phyloP scores from a whole-genome alignment of 2,888 invertebrate genomes.

The Meganola albula region DNA sequence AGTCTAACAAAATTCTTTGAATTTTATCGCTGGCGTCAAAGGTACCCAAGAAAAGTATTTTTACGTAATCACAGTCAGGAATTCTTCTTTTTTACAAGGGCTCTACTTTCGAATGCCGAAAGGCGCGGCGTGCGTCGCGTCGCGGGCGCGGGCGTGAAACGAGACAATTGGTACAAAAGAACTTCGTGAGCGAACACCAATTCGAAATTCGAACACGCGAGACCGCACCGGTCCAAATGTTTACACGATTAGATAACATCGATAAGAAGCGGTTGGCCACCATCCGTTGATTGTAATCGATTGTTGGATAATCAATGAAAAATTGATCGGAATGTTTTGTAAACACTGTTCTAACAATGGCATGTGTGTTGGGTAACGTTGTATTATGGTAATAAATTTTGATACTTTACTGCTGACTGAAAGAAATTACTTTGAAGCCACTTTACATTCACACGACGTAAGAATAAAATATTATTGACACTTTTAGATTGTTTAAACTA shows the following conservation, averaged over 20 bases:
- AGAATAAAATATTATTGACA: too few species aligned
- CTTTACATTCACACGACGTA: too few species aligned
- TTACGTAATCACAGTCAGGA: slow-evolving; percentile 34
- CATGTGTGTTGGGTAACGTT: background rate
- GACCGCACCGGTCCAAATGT: slow-evolving; percentile 58
- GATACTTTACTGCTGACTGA: too few species aligned
- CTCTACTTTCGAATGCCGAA: slow-evolving; percentile 40
- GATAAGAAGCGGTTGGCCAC: slow-evolving; percentile 43
- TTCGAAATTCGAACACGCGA: slow-evolving; percentile 21
- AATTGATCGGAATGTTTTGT: slow-evolving; percentile 25
- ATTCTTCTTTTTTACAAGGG: slow-evolving; percentile 41
- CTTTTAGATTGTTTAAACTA: too few species aligned
- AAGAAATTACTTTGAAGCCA: too few species aligned
- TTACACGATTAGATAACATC: slow-evolving; percentile 59
- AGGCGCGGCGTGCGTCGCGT: too few species aligned
- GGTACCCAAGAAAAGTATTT: too few species aligned
- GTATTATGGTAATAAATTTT: slow-evolving; percentile 1
- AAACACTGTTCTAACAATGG: slow-evolving; percentile 10
- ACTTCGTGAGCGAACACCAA: slow-evolving; percentile 44
- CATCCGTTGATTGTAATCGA: slow-evolving; percentile 40
- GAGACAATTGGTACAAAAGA: slow-evolving; percentile 49
- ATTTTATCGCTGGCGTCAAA: too few species aligned
- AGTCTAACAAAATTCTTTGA: too few species aligned
- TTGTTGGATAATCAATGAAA: slow-evolving; percentile 31
- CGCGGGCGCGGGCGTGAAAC: slow-evolving; percentile 55